Conservation (phyloP, 2,797 vertebrate genomes). For the Siniperca undulata region DNA sequence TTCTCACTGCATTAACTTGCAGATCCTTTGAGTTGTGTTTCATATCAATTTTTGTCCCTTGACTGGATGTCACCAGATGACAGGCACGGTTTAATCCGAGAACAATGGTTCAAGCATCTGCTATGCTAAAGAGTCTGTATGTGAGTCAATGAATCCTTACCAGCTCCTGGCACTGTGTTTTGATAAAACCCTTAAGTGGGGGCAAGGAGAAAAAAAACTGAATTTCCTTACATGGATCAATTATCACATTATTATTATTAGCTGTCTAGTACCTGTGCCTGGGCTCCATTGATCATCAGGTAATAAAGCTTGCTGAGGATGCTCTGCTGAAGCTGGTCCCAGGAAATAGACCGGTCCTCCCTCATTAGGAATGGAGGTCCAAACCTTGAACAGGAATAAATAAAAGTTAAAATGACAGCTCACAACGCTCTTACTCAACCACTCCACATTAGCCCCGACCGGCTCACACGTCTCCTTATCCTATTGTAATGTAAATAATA, state of each 20-base stretch:
- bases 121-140: not conserved
- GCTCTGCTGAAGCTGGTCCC: conserved; percentile 94
- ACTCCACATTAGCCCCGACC: not conserved
- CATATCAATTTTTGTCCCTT: conserved; percentile 1
- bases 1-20: not conserved
- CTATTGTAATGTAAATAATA: conserved; percentile 41
- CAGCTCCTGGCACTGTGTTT: not conserved
- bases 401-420: not conserved
- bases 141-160: not conserved
- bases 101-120: conserved; percentile 10
- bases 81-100: not conserved
- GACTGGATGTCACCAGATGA: not conserved
- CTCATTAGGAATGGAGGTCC: conserved; percentile 93
- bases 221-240: not conserved
- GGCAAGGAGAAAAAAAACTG: not conserved
- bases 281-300: conserved; percentile 90
- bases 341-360: conserved; percentile 92
- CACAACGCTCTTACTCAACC: too few relatives aligned
- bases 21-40: not conserved
- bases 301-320: conserved; percentile 92
- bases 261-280: conserved; percentile 84
- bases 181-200: not conserved
- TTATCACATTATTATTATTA: not conserved
- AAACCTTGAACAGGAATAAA: conserved; percentile 85
- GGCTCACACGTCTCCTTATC: not conserved